Base-by-base conservation (phyloP, 2,888 invertebrate genomes). In the Willowsia nigromaculata region DNA sequence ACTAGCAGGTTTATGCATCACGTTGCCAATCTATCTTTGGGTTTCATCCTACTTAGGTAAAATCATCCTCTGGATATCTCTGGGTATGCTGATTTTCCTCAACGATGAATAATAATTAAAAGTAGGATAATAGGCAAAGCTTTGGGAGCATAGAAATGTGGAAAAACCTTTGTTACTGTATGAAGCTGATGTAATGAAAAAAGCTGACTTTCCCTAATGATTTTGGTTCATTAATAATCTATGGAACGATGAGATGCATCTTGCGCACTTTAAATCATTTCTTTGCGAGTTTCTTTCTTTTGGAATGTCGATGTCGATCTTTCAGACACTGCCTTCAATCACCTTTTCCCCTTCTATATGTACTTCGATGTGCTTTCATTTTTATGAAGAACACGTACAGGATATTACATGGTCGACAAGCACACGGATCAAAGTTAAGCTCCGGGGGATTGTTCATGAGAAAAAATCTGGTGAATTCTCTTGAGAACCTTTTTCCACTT, bases 371-470 rank as follows among this genome's bases (percentile, higher is more conserved):
- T 18, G 40, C 18, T 62, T 62, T 30, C 62, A 65, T 82, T 68
- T 50, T 65, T 68, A 82, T 65, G 13, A 37, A 33, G 30, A 82
- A 43, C 65, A 82, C 65, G 50, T 33, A 82, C n/a, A 47, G 47
- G 33, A 74, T 74, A 50, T 47, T 74, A 27, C 50, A 74, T 37
- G 74, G 47, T 62, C n/a, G 43, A 25, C 27, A 62, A 59, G 37
- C 65, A 37, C 59, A 5, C 27, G 33, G 80, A 81, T 82, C 43
- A 82, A 82, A 65, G 65, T 47, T 47, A 68, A 65, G 65, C 82
- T 82, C 13, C 9, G 33, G 65, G 50, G 82, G 62, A 82, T 65
- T 82, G 82, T 62, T 59, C 59, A 37, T 11, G 27, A 37, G 22
- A 59, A 40, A 81, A 59, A 59, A 59, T 81, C 80, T 56, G 80